Evolutionary conservation across 2,888 invertebrate genomes (phyloP), one percentile per base, ranked within the genome.

Genomic region (Chelonus formosanus): DNA sequence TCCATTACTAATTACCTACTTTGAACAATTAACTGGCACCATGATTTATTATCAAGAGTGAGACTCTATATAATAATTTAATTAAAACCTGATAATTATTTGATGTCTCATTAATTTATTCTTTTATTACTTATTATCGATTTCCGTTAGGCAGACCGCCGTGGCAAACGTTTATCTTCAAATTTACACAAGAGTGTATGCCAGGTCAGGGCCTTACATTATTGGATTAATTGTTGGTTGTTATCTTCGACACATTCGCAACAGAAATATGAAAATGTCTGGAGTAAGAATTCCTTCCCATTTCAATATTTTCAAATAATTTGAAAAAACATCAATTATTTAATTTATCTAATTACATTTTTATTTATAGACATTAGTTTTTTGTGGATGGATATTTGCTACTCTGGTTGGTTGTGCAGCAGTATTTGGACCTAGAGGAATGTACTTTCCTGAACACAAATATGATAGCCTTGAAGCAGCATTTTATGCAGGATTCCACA

Each of bases 191-290:
- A 76, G 71, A 58, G 73, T 74, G 3, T 81, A 81, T 70, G 71
- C 72, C 10, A 75, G 85, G 71, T 80, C 80, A 3, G 81, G 80
- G 1, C 77, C 85, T 4, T 84, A 84, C 61, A 72, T 84, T 32
- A 73, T 84, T 8, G 85, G 85, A 7, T 63, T 84, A 10, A 73
- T 77, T 3, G 71, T 83, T 10, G 85, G 84, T 3, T 83, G 80
- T 67, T 50, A 81, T 0, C 53, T 81, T 7, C 68, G 70, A 45
- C 74, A 76, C 44, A 74, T 70, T 0, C 73, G 68, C 10, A 67
- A 70, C n/a, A 66, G 59, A 3, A 65, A 56, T 35, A 43, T 75
- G 0, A 74, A 71, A 43, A 72, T 80, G 32, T 60, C 68, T 4
- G n/a, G n/a, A 44, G 71, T 71, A 61, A 69, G 20, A 20, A 58